Conservation (phyloP, 2,113 vertebrate species). For the Chascanopsetta lugubris region DNA sequence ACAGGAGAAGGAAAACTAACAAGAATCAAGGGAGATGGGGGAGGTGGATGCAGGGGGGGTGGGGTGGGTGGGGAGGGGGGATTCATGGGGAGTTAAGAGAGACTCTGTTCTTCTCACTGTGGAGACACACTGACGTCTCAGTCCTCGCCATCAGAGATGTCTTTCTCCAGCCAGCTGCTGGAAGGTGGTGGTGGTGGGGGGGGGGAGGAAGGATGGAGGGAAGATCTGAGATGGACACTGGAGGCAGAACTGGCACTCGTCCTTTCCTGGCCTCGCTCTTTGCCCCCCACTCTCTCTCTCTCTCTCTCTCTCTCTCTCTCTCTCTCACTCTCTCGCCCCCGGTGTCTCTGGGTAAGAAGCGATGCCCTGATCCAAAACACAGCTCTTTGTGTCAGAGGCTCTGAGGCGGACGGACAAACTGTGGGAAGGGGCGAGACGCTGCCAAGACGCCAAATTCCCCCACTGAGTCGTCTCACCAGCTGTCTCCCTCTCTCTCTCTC, state of each 20-base stretch:
- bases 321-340: constrained; percentile 1
- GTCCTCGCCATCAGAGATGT: constrained; percentile 61
- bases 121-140: constrained; percentile 62
- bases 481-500: constrained; percentile 54
- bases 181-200: constrained; percentile 6
- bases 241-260: constrained; percentile 63
- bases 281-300: constrained; percentile 39
- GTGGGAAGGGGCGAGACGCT: constrained; percentile 54
- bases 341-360: constrained; percentile 47
- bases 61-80: constrained; percentile 20
- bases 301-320: constrained; percentile 5
- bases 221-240: constrained; percentile 59
- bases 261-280: constrained; percentile 62
- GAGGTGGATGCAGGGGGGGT: background rate
- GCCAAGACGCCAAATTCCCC: constrained; percentile 32
- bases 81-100: constrained; percentile 49
- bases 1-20: constrained; percentile 15
- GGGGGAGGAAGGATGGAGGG: constrained; percentile 35
- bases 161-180: constrained; percentile 72
- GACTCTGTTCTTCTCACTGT: constrained; percentile 26
- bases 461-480: constrained; percentile 50
- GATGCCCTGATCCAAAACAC: constrained; percentile 62
- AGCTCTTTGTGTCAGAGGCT: constrained; percentile 54
- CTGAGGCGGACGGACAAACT: constrained; percentile 45
- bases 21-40: background rate